These are phyloP conservation scores for Tetraodon nigroviridis DNA, from an alignment of 2,113 vertebrate species.

Conservation along the genomic window DNA sequence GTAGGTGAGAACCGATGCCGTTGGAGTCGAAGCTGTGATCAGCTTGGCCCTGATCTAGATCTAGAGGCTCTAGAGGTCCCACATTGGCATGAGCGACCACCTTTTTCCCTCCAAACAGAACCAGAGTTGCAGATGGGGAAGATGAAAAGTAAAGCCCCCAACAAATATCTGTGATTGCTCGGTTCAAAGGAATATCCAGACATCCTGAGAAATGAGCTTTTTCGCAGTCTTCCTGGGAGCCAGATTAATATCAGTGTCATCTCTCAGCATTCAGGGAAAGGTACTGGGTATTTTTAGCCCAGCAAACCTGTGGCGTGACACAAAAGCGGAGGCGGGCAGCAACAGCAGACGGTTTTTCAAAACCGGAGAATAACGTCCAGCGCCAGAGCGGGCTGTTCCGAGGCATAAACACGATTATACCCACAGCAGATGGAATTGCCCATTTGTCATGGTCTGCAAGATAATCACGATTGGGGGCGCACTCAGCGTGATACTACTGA, in stretches of 20 bases:
- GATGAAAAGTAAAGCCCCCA: constrained; percentile 17
- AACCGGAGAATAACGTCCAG: too few species aligned
- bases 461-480: too few species aligned
- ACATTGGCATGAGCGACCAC: neutral
- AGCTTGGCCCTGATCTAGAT: too few species aligned
- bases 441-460: too few species aligned
- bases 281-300: constrained; percentile 9
- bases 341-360: neutral
- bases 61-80: constrained; percentile 15
- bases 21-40: too few species aligned
- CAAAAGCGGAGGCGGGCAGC: neutral
- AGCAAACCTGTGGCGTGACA: neutral
- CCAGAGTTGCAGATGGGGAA: constrained; percentile 22
- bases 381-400: too few species aligned
- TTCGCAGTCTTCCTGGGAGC: constrained; percentile 5
- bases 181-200: constrained; percentile 32
- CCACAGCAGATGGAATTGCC: too few species aligned
- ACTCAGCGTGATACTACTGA: too few species aligned
- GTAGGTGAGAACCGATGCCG: too few species aligned
- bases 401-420: too few species aligned
- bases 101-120: constrained; percentile 30
- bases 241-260: constrained; percentile 24
- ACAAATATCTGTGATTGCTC: constrained; percentile 38
- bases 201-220: constrained; percentile 29
- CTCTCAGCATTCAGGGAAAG: constrained; percentile 25